A percentile compares a stretch with the other conserved stretches of the same genome.
Conservation (phyloP, 2,888 invertebrate species). For the Pammene fasciana region DNA sequence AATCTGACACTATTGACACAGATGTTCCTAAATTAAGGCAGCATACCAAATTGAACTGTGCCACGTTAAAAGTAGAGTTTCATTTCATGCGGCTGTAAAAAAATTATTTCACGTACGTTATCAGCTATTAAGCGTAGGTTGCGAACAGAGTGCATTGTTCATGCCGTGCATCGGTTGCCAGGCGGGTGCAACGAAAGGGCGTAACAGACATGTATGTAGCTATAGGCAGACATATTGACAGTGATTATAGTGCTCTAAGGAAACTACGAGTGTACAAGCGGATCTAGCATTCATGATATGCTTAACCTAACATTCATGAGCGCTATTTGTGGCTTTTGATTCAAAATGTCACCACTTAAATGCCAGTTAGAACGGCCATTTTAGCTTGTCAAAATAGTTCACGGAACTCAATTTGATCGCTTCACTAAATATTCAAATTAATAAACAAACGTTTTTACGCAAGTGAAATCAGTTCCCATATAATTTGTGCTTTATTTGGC, state of each 20-base stretch:
- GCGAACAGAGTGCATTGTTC: slow-evolving; percentile 43
- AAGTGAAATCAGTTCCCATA: slow-evolving; percentile 73
- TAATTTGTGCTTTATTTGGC: slow-evolving; percentile 71
- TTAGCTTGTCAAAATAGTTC: slow-evolving; percentile 8
- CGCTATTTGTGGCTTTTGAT: background rate
- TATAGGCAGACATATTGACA: slow-evolving; percentile 2
- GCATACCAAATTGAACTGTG: slow-evolving; percentile 4
- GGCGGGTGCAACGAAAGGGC: slow-evolving; percentile 9
- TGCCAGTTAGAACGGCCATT: background rate
- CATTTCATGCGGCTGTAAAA: slow-evolving; percentile 10
- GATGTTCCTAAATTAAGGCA: slow-evolving; percentile 46
- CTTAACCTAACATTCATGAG: background rate
- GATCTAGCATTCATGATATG: slow-evolving; percentile 1
- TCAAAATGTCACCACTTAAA: slow-evolving; percentile 6
- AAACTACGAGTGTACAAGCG: background rate
- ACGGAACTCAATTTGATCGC: slow-evolving; percentile 27
- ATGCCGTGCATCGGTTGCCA: slow-evolving; percentile 50
- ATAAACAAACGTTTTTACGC: slow-evolving; percentile 45
- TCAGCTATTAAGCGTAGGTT: slow-evolving; percentile 39
- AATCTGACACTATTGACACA: slow-evolving; percentile 49
- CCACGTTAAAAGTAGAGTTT: background rate
- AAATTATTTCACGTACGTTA: slow-evolving; percentile 27
- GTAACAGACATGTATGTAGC: slow-evolving; percentile 17
- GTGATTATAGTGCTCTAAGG: background rate
- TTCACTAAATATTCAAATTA: slow-evolving; percentile 30